phyloP scores from a whole-genome alignment of 2,888 invertebrate genomes.

The Drosophila yooni region DNA sequence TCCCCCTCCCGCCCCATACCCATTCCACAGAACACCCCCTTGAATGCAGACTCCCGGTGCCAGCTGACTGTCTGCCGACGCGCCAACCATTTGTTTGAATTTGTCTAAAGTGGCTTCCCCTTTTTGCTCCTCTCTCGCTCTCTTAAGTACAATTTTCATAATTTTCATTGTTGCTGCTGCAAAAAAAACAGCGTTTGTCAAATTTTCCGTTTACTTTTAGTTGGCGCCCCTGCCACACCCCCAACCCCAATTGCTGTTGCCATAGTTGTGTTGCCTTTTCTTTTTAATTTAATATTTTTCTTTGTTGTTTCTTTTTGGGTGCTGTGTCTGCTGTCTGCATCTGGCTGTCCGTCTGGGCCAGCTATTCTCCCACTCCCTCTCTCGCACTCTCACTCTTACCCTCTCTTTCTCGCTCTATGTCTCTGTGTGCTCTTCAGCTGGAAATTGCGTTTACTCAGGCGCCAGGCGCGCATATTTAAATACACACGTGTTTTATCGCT shows the following conservation, averaged over 20 bases:
- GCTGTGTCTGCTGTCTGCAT: conserved; percentile 49
- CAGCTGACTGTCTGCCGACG: conserved; percentile 40
- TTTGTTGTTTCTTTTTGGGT: conserved; percentile 62
- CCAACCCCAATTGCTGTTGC: neutral
- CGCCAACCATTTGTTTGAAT: conserved; percentile 76
- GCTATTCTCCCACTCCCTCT: conserved; percentile 1
- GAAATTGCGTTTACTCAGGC: conserved; percentile 85
- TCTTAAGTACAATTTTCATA: conserved; percentile 65
- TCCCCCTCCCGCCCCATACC: neutral
- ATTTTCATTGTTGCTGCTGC: conserved; percentile 57
- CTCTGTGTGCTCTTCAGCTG: conserved; percentile 54
- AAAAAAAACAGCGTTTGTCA: conserved; percentile 65
- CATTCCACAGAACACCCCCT: conserved; percentile 1
- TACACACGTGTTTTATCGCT: conserved; percentile 86
- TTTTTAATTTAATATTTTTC: conserved; percentile 76
- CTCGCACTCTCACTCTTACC: conserved; percentile 4
- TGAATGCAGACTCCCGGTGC: conserved; percentile 7
- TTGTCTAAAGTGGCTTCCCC: conserved; percentile 76
- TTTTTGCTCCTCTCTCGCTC: conserved; percentile 15
- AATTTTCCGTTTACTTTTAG: conserved; percentile 67
- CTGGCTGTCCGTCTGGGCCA: conserved; percentile 48
- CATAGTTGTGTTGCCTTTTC: conserved; percentile 61
- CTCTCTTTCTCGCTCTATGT: conserved; percentile 2
- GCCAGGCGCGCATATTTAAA: conserved; percentile 85
- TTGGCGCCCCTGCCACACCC: conserved; percentile 39